Percentiles rank a stretch among this genome's conserved stretches.
Conservation (phyloP, 1,140 invertebrate genomes). For the Macrostomum lignano region DNA sequence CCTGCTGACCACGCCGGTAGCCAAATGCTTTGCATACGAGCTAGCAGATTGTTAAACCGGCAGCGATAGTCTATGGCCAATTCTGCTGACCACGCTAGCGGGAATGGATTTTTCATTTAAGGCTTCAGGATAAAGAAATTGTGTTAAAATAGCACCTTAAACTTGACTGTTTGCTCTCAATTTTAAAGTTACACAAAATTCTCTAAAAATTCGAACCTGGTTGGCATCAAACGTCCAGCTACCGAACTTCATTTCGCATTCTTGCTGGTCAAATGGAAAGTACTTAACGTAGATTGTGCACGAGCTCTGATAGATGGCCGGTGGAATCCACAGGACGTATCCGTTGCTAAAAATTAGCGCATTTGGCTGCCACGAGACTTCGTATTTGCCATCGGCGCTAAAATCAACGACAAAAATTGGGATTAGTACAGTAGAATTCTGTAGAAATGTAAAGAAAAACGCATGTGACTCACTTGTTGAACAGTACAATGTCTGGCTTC, state of each 20-base stretch:
- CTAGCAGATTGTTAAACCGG: too few relatives aligned
- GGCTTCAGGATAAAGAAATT: too few relatives aligned
- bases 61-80: too few relatives aligned
- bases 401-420: background rate
- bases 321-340: conserved; percentile 79
- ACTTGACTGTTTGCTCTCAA: too few relatives aligned
- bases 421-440: background rate
- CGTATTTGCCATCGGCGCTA: conserved; percentile 28
- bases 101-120: too few relatives aligned
- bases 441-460: background rate
- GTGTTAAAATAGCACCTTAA: too few relatives aligned
- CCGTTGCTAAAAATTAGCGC: conserved; percentile 71
- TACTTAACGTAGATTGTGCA: conserved; percentile 96
- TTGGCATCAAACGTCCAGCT: conserved; percentile 52
- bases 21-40: too few relatives aligned
- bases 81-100: too few relatives aligned
- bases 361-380: conserved; percentile 63
- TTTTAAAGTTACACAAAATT: too few relatives aligned
- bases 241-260: conserved; percentile 92
- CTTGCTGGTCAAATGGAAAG: conserved; percentile 80
- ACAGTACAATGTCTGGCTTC: conserved; percentile 96
- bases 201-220: too few relatives aligned
- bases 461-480: conserved; percentile 56
- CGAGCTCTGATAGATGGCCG: conserved; percentile 91
- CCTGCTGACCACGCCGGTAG: too few relatives aligned